phyloP scores from a whole-genome alignment of 2,888 invertebrate species.

The Neoitamus cyanurus region DNA sequence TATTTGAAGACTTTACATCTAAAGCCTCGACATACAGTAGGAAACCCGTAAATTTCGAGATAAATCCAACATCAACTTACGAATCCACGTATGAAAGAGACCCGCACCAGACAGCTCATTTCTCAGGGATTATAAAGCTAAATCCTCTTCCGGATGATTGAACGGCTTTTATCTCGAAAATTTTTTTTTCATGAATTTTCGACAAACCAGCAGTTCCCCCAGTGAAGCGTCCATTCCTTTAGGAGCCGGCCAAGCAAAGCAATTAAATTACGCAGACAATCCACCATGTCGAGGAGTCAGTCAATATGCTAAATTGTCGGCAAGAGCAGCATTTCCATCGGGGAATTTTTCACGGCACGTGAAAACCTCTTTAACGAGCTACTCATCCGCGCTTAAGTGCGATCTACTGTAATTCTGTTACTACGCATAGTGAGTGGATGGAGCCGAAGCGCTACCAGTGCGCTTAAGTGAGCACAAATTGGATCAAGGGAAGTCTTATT shows the following conservation, averaged over 20 bases:
- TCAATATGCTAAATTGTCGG: background rate
- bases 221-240: background rate
- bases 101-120: background rate
- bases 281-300: background rate
- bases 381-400: background rate
- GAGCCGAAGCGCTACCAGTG: background rate
- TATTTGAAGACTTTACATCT: no score
- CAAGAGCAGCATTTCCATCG: background rate
- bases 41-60: no score
- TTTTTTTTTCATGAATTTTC: background rate
- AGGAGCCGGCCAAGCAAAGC: background rate
- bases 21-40: no score
- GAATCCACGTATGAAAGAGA: background rate
- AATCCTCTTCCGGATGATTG: background rate
- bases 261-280: background rate
- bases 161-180: background rate
- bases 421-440: background rate
- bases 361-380: background rate
- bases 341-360: background rate
- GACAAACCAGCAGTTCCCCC: background rate
- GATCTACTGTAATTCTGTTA: background rate
- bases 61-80: background rate
- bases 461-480: conserved; percentile 9
- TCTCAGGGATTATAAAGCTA: background rate
- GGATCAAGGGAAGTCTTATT: background rate